These are phyloP conservation scores for Rhinoderma darwinii DNA, from an alignment of 2,113 vertebrate genomes.

Conservation along the genomic window DNA sequence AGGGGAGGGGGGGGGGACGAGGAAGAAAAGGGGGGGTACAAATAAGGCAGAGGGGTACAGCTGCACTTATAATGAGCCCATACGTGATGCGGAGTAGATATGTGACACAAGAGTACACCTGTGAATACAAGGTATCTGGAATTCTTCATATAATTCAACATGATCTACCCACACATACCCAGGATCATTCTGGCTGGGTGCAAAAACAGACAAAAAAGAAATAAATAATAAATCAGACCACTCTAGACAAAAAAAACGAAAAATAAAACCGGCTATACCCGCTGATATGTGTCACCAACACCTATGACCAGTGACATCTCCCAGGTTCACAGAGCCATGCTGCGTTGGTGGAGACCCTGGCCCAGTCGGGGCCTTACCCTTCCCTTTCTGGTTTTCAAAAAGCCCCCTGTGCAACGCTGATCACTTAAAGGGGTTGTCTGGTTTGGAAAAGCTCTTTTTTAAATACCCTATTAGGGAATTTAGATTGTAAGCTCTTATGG, in stretches of 20 bases:
- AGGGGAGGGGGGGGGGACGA: background rate
- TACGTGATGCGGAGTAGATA: background rate
- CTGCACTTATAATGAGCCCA: background rate
- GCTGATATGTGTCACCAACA: background rate
- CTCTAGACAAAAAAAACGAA: background rate
- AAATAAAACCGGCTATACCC: too few species aligned
- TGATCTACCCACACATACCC: background rate
- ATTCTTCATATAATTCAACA: background rate
- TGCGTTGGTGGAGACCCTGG: background rate
- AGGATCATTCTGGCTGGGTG: background rate
- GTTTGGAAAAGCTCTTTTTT: too few species aligned
- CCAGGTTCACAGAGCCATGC: background rate
- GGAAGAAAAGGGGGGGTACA: background rate
- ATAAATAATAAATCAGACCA: too few species aligned
- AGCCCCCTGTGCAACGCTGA: too few species aligned
- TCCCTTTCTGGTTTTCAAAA: too few species aligned
- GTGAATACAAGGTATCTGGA: background rate
- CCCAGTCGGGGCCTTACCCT: background rate
- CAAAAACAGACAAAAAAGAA: background rate
- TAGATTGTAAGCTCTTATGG: too few species aligned
- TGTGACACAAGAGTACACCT: background rate
- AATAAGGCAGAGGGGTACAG: background rate
- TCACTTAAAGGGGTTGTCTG: too few species aligned
- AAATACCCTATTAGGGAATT: too few species aligned
- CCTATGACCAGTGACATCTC: background rate